Percentiles rank a stretch among this genome's conserved stretches.
Conservation (phyloP, 2,888 invertebrate species). For the Subacronicta megacephala region DNA sequence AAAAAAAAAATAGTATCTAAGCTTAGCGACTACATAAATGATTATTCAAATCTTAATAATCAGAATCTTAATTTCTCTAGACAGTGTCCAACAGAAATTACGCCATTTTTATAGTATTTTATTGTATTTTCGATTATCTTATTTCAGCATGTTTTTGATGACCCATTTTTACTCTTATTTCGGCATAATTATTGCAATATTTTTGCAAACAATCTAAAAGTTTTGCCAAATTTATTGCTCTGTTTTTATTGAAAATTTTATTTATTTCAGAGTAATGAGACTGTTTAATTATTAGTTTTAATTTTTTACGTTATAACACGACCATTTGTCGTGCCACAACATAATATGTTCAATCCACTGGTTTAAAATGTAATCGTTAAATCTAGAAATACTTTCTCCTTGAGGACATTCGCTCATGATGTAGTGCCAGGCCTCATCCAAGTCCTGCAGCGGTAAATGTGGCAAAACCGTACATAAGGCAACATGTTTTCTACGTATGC, state of each 20-base stretch:
- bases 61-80: background rate
- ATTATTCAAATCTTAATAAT: no score
- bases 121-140: conserved; percentile 13
- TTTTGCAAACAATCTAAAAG: no score
- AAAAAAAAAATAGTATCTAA: background rate
- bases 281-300: background rate
- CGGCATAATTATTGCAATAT: conserved; percentile 8
- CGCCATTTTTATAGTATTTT: conserved; percentile 16
- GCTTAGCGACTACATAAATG: background rate
- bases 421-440: conserved; percentile 9
- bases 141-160: conserved; percentile 10
- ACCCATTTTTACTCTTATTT: conserved; percentile 14
- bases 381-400: background rate
- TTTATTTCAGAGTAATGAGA: background rate
- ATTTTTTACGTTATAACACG: background rate
- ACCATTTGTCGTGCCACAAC: background rate
- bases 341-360: background rate
- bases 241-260: conserved; percentile 7
- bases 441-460: conserved; percentile 12
- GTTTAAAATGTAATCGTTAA: background rate
- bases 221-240: no score
- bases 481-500: background rate
- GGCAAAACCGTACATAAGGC: conserved; percentile 5
- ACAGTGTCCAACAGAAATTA: conserved; percentile 9
- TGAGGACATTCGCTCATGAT: background rate